Base-by-base conservation (phyloP, 2,113 vertebrate genomes). In the Amphiprion percula region DNA sequence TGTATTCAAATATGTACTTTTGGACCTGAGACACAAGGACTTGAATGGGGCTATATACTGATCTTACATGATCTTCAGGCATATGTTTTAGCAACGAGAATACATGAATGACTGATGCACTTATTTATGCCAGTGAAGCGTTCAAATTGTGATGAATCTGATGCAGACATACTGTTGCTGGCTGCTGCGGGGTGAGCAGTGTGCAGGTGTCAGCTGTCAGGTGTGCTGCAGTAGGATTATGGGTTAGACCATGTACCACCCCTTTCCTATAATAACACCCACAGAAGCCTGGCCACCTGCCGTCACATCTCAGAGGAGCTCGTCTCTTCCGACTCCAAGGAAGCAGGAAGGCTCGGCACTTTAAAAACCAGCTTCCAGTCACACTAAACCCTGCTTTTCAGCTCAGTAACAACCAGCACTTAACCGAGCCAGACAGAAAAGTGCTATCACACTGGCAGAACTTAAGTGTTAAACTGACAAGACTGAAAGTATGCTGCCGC, bases 201-300 rank as follows among this genome's bases (percentile, higher is more conserved):
- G 80, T 80, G 86, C 93, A 94, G 94, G 93, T 94, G 92, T 89
- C 94, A 94, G 93, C 91, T 94, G 93, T 90, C 90, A 94, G 94
- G 93, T 94, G 93, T 90, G 72, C 77, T 74, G 52, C 80, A 21
- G 74, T 15, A 83, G 92, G 90, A 92, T 92, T 93, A 89, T 64
- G 79, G 75, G 81, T 64, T 76, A 77, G 85, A 55, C 87, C 74
- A 52, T 59, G 80, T 47, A 75, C 88, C 80, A 85, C 76, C 87
- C 88, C 81, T 85, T 80, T 90, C 83, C 93, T 76, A 77, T 95
- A 94, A 95, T 94, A 86, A 95, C 82, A 91, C 67, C 83, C 77
- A 75, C 74, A 68, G 69, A 86, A 74, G 86, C 65, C 80, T 68
- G 84, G 82, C 87, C 94, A 94, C 91, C 90, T 90, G 91, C 92